These are phyloP conservation scores for Theretra japonica DNA, from an alignment of 2,888 invertebrate genomes.

Conservation along the genomic window DNA sequence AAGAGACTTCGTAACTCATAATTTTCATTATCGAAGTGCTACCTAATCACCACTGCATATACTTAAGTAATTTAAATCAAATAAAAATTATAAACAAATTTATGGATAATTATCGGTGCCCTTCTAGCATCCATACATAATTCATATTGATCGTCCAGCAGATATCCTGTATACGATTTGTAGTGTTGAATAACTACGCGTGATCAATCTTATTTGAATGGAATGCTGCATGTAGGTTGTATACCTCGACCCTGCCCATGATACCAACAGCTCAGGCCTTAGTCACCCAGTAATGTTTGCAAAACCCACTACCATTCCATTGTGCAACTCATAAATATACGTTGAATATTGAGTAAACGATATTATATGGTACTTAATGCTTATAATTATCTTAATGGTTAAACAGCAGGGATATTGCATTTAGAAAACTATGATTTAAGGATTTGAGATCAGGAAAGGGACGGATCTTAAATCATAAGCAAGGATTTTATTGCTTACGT, in stretches of 20 bases:
- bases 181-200: conserved; percentile 23
- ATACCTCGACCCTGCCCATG: conserved; percentile 29
- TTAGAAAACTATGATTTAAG: too few species aligned
- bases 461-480: too few species aligned
- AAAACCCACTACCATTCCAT: conserved; percentile 1
- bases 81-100: conserved; percentile 20
- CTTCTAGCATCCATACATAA: not conserved
- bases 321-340: not conserved
- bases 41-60: not conserved
- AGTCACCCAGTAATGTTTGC: conserved; percentile 10
- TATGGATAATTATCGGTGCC: not conserved
- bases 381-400: too few species aligned
- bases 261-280: conserved; percentile 11
- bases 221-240: conserved; percentile 22
- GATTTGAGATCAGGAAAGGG: too few species aligned
- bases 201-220: conserved; percentile 30
- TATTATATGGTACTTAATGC: too few species aligned
- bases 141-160: not conserved
- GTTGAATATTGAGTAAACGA: not conserved
- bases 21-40: not conserved
- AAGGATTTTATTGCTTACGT: too few species aligned
- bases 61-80: not conserved
- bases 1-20: not conserved
- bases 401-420: too few species aligned
- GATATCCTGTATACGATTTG: conserved; percentile 16